Evolutionary conservation across 2,113 vertebrate species (phyloP).

Genomic region (Nettapus auritus): DNA sequence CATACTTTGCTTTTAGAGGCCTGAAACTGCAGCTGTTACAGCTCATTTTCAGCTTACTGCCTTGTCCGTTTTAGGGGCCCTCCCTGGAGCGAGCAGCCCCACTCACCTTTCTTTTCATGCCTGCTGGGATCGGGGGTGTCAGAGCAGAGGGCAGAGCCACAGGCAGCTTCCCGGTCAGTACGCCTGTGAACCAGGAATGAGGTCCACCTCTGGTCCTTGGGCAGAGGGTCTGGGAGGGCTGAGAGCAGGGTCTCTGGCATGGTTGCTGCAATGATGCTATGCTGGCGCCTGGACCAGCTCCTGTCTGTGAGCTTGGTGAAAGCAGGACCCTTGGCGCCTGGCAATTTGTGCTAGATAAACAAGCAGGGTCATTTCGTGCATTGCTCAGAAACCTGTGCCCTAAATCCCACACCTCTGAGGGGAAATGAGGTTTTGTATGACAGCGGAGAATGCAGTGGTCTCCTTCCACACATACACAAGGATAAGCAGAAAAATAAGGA

Average conservation of each 20-base stretch:
- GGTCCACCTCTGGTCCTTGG: background rate
- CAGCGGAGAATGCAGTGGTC: background rate
- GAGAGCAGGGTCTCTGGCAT: background rate
- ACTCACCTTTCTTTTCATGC: background rate
- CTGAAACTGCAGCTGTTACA: background rate
- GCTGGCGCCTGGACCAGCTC: no score
- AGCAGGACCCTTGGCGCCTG: background rate
- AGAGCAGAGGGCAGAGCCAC: background rate
- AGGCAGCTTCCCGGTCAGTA: background rate
- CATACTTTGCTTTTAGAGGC: background rate
- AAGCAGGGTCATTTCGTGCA: background rate
- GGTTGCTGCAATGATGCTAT: background rate
- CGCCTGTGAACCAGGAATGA: rapidly evolving
- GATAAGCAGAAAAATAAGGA: background rate
- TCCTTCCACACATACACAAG: rapidly evolving
- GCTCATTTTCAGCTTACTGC: background rate
- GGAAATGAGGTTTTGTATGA: background rate
- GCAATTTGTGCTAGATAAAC: background rate
- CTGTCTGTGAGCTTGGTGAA: background rate
- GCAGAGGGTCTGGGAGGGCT: background rate
- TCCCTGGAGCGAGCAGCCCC: background rate
- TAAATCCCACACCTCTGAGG: background rate
- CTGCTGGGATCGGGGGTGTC: background rate
- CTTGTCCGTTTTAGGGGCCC: background rate
- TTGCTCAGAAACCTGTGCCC: background rate